phyloP scores from a whole-genome alignment of 2,113 vertebrate species.

The Sciurus niger region DNA sequence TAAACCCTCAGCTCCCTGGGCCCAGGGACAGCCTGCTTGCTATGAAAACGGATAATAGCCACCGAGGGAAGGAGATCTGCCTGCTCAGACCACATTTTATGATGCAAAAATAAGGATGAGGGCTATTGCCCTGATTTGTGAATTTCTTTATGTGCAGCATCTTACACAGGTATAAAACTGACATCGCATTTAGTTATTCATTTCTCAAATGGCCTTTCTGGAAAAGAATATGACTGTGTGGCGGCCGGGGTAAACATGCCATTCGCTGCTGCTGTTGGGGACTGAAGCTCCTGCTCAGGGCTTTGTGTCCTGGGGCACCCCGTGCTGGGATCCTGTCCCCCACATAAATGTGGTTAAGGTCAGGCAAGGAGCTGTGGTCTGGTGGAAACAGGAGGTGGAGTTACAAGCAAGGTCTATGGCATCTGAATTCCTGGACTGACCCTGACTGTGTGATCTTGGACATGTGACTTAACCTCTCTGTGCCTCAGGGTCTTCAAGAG shows the following conservation, averaged over 20 bases:
- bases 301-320: rapidly evolving
- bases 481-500: background rate
- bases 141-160: conserved; percentile 68
- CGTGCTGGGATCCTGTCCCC: background rate
- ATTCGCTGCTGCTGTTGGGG: rapidly evolving
- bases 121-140: conserved; percentile 39
- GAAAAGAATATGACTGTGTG: background rate
- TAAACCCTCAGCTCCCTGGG: rapidly evolving
- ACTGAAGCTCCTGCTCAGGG: rapidly evolving
- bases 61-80: background rate
- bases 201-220: conserved; percentile 61
- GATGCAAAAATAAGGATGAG: background rate
- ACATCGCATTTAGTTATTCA: conserved; percentile 36
- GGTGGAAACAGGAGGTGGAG: background rate
- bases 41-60: background rate
- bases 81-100: background rate
- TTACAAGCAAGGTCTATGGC: background rate
- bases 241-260: background rate
- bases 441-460: background rate
- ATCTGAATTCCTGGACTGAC: background rate
- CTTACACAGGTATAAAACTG: conserved; percentile 53
- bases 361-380: too few species aligned
- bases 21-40: rapidly evolving
- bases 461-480: background rate
- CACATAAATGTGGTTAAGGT: background rate